Conservation (phyloP, 1,140 invertebrate genomes). For the Drosophila erecta region DNA sequence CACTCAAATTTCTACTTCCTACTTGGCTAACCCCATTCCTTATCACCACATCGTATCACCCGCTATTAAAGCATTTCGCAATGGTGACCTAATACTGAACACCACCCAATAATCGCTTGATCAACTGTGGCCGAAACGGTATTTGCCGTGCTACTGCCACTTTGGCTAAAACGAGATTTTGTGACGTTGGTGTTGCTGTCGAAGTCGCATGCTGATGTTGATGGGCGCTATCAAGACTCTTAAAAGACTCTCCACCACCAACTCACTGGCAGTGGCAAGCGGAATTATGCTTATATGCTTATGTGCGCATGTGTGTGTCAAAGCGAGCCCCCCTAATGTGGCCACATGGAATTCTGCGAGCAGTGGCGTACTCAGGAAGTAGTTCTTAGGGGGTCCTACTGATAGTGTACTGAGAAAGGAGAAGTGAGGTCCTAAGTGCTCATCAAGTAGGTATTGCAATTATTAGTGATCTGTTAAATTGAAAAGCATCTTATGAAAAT, state of each 20-base stretch:
- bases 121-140: conserved; percentile 45
- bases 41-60: background rate
- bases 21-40: background rate
- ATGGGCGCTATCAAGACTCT: conserved; percentile 41
- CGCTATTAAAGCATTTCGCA: conserved; percentile 12
- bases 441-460: no score
- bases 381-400: background rate
- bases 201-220: conserved; percentile 29
- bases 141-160: conserved; percentile 18
- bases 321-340: conserved; percentile 47
- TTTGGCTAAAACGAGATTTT: conserved; percentile 37
- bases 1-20: no score
- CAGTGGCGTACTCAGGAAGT: conserved; percentile 12
- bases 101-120: conserved; percentile 40
- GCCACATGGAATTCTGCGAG: conserved; percentile 29
- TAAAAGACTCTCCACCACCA: conserved; percentile 14
- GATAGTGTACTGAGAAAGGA: no score
- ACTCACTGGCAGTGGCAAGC: background rate
- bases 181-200: conserved; percentile 24
- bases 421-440: no score
- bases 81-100: conserved; percentile 17
- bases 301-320: conserved; percentile 31
- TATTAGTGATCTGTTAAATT: no score
- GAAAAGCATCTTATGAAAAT: no score
- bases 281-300: conserved; percentile 18